phyloP scores from a whole-genome alignment of 2,113 vertebrate species.

The Chionodraco myersi region DNA sequence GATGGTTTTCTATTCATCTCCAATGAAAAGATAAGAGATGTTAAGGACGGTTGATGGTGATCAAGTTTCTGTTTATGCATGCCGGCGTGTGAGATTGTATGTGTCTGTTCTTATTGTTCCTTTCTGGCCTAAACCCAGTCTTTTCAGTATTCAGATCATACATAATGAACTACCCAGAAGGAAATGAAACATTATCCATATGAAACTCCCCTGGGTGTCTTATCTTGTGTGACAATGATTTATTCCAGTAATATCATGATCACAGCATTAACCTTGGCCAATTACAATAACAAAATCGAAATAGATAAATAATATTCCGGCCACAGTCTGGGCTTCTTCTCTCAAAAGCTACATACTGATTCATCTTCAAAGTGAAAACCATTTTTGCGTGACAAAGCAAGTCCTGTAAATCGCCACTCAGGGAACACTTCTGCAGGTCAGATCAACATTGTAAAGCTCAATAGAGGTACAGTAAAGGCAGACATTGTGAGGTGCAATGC shows the following conservation, averaged over 20 bases:
- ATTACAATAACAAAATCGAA: slow-evolving; percentile 59
- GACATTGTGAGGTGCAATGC: slow-evolving; percentile 32
- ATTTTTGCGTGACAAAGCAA: slow-evolving; percentile 53
- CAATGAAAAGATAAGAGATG: slow-evolving; percentile 61
- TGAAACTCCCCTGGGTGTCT: slow-evolving; percentile 65
- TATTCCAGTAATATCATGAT: slow-evolving; percentile 66
- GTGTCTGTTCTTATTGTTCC: slow-evolving; percentile 49
- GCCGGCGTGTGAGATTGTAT: slow-evolving; percentile 22
- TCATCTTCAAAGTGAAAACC: slow-evolving; percentile 61
- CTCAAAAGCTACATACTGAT: slow-evolving; percentile 47
- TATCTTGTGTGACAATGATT: slow-evolving; percentile 69
- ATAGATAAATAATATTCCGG: slow-evolving; percentile 45
- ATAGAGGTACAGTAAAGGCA: slow-evolving; percentile 30
- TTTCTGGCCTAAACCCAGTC: slow-evolving; percentile 53
- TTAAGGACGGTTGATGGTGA: slow-evolving; percentile 42
- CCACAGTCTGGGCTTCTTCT: slow-evolving; percentile 55
- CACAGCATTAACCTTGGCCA: slow-evolving; percentile 52
- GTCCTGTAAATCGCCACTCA: slow-evolving; percentile 20
- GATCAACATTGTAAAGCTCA: slow-evolving; percentile 51
- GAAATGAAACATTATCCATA: slow-evolving; percentile 70
- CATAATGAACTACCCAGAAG: slow-evolving; percentile 62
- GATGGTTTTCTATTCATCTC: slow-evolving; percentile 51
- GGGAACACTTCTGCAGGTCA: slow-evolving; percentile 54
- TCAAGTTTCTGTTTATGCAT: slow-evolving; percentile 63
- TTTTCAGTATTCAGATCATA: slow-evolving; percentile 66